Base-by-base conservation (phyloP, 2,113 vertebrate species). In the Malurus alboscapulatus region DNA sequence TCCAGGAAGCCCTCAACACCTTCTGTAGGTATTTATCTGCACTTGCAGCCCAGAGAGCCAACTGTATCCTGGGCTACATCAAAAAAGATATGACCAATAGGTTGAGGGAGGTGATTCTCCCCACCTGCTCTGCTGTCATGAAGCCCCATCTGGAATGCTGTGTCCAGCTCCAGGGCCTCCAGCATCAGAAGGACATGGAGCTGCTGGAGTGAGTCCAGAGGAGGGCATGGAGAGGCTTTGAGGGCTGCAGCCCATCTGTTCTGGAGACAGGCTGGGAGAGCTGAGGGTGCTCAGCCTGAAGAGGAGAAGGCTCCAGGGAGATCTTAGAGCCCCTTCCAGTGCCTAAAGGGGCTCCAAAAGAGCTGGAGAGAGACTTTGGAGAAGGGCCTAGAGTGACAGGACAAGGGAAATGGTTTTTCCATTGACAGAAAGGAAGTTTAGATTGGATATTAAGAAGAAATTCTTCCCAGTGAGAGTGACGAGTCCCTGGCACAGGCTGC, bases 141-240 rank as follows among this genome's bases (percentile, higher is more conserved):
- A 42, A 66, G 48, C 25, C n/a, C 42, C 19, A 29, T 13, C 8
- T n/a, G 29, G 7, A 42, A 50, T 24, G 45, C 30, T 24, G 30
- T n/a, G 30, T 29, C 7, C 29, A 57, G 29, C 15, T 74, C 50
- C 27, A 42, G 29, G 51, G 25, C 30, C 15, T 7, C 30, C 44
- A 42, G 8, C 51, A 50, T 14, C 25, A 84, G 50, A 40, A 65
- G 29, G 9, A 48, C 16, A 17, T 34, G 29, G 29, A 66, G 10
- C 24, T 65, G 19, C 12, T 0, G 0, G 51, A 75, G 24, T 2
- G 5, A 34, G 15, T 34, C 29, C 7, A 3, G 29, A 57, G 50
- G 27, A 48, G 47, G 27, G 17, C 63, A 40, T 5, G 6, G 12
- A 45, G 32, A 45, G 13, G 61, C 15, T 78, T 38, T 27, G 7